phyloP scores from a whole-genome alignment of 1,140 invertebrate genomes.

The Neodiprion pinetum region DNA sequence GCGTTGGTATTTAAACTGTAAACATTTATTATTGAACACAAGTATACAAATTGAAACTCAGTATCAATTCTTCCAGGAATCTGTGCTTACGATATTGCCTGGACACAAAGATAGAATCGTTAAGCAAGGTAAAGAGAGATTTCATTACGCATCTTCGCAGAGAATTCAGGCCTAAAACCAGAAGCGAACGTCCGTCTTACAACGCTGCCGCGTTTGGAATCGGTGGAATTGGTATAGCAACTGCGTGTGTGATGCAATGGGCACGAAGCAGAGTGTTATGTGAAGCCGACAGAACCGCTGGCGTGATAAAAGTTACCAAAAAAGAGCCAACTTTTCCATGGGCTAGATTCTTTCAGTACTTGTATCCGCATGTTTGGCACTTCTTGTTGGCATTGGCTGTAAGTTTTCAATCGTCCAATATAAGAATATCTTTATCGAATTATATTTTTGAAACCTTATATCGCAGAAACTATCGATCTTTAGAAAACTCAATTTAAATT shows the following conservation, averaged over 20 bases:
- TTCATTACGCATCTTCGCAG: constrained; percentile 20
- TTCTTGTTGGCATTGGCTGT: constrained; percentile 65
- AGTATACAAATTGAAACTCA: too few relatives aligned
- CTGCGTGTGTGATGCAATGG: constrained; percentile 25
- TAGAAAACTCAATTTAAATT: constrained; percentile 15
- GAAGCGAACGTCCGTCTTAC: neutral
- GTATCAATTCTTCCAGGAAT: constrained; percentile 26
- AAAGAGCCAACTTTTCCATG: constrained; percentile 60
- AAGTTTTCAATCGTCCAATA: constrained; percentile 42
- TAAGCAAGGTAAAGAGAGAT: constrained; percentile 27
- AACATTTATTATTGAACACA: too few relatives aligned
- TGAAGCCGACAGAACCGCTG: constrained; percentile 18
- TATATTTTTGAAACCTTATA: neutral
- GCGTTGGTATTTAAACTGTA: too few relatives aligned
- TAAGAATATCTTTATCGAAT: constrained; percentile 3
- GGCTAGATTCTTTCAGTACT: constrained; percentile 69
- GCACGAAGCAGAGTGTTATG: constrained; percentile 12
- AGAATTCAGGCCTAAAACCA: constrained; percentile 3
- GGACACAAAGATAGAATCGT: constrained; percentile 23
- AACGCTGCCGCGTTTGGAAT: constrained; percentile 20
- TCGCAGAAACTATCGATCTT: neutral
- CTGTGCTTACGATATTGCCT: constrained; percentile 20
- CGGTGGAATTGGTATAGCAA: constrained; percentile 27
- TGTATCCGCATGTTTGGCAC: constrained; percentile 66
- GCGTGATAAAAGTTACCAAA: constrained; percentile 15